Percentiles rank a stretch among this genome's conserved stretches.
These are phyloP conservation scores for Elgaria multicarinata DNA, from an alignment of 2,113 vertebrate genomes.

Conservation along the genomic window DNA sequence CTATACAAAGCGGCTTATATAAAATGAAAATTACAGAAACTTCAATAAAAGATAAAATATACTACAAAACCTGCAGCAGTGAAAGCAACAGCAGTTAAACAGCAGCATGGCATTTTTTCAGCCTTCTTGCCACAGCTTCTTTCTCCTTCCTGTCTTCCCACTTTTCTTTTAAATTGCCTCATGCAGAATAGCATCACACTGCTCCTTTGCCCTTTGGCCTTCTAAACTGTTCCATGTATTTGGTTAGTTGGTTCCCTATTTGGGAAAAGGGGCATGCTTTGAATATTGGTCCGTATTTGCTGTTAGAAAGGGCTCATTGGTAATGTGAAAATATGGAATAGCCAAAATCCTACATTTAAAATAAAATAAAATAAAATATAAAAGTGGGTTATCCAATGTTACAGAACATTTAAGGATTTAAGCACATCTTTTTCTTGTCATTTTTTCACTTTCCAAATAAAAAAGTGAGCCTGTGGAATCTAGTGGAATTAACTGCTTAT, in stretches of 20 bases:
- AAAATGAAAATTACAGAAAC: too few relatives aligned
- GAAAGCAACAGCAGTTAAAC: too few relatives aligned
- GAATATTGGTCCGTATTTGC: too few relatives aligned
- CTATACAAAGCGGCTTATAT: too few relatives aligned
- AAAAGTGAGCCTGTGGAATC: neutral
- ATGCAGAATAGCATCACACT: too few relatives aligned
- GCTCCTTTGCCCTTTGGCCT: neutral
- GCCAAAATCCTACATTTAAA: too few relatives aligned
- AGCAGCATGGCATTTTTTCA: too few relatives aligned
- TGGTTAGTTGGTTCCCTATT: neutral
- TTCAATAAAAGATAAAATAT: too few relatives aligned
- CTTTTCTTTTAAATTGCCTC: too few relatives aligned
- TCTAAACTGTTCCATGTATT: neutral
- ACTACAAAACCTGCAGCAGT: too few relatives aligned
- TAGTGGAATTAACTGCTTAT: neutral
- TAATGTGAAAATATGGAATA: neutral
- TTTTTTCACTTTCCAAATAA: neutral
- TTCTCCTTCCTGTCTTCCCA: too few relatives aligned
- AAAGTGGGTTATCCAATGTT: neutral
- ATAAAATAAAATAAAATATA: neutral
- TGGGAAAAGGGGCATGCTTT: neutral
- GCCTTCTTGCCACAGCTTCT: too few relatives aligned
- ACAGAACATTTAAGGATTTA: neutral
- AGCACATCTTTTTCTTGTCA: neutral
- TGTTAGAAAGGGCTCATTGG: neutral